Percentiles rank a stretch among this genome's conserved stretches.
Evolutionary conservation across 2,797 vertebrate genomes (phyloP).

Genomic region (Leptodactylus fallax): DNA sequence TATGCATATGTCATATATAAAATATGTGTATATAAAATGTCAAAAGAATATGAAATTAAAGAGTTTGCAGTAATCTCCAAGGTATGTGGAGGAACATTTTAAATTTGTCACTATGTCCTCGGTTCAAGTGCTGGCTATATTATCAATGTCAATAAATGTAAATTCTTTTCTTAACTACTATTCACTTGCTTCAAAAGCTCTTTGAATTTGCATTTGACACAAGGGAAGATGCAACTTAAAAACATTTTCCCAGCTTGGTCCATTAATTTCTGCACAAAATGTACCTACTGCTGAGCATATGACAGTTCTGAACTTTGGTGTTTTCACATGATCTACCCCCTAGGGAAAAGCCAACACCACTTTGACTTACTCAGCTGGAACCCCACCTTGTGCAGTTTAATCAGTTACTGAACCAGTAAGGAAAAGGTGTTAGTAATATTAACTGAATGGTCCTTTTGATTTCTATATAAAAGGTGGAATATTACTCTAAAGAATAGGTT

Average conservation of each 20-base stretch:
- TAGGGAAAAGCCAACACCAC: constrained; percentile 75
- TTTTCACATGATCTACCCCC: constrained; percentile 82
- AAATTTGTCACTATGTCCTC: constrained; percentile 73
- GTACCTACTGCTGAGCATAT: constrained; percentile 82
- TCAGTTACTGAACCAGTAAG: constrained; percentile 70
- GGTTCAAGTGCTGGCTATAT: constrained; percentile 72
- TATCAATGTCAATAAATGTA: constrained; percentile 80
- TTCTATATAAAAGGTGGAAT: constrained; percentile 67
- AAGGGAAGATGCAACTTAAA: constrained; percentile 82
- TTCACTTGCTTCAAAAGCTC: constrained; percentile 81
- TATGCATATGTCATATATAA: background rate
- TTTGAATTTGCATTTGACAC: constrained; percentile 86
- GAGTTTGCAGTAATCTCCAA: background rate
- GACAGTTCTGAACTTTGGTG: constrained; percentile 84
- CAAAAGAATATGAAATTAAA: background rate
- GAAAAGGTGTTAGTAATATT: constrained; percentile 70
- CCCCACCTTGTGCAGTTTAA: constrained; percentile 75
- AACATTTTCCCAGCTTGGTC: constrained; percentile 81
- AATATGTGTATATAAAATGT: too few species aligned
- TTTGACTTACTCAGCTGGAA: constrained; percentile 77
- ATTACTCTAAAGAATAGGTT: constrained; percentile 39
- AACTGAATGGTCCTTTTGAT: constrained; percentile 68
- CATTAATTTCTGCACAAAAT: constrained; percentile 85
- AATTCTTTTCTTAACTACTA: constrained; percentile 82
- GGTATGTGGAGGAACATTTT: background rate